Evolutionary conservation across 2,888 invertebrate genomes (phyloP).

Genomic region (Drosophila suboccidentalis): DNA sequence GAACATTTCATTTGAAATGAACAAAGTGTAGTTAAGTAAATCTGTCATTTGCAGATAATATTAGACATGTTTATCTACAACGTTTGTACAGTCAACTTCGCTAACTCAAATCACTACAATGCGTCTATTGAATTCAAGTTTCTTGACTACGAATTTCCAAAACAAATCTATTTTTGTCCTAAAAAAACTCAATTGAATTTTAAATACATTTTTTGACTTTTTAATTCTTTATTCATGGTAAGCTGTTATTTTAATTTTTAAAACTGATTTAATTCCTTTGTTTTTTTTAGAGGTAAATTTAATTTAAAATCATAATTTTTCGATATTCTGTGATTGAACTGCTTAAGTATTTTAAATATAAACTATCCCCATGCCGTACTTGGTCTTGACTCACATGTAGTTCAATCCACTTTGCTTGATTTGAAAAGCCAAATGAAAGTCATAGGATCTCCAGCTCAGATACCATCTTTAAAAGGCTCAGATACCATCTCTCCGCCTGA

Average conservation of each 20-base stretch:
- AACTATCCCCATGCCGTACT: neutral
- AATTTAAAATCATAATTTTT: no score
- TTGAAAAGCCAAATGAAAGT: neutral
- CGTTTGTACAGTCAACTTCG: no score
- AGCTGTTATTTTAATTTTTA: no score
- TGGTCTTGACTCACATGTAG: conserved; percentile 4
- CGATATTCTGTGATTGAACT: neutral
- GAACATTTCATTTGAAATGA: conserved; percentile 30
- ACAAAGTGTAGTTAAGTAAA: conserved; percentile 22
- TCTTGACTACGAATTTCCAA: no score
- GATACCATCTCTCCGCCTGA: conserved; percentile 19
- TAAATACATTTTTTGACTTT: neutral
- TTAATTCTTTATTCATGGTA: no score
- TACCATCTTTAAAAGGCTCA: conserved; percentile 11
- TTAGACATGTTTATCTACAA: neutral
- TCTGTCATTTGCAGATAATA: neutral
- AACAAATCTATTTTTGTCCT: no score
- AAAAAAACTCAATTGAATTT: neutral
- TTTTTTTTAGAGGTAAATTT: no score
- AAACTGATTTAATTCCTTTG: no score
- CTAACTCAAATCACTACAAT: neutral
- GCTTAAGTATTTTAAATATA: neutral
- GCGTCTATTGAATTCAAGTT: no score
- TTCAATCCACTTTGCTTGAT: conserved; percentile 14
- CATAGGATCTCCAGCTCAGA: conserved; percentile 22